These are phyloP conservation scores for Rhombomys opimus DNA, from an alignment of 2,113 vertebrate species.

Conservation along the genomic window DNA sequence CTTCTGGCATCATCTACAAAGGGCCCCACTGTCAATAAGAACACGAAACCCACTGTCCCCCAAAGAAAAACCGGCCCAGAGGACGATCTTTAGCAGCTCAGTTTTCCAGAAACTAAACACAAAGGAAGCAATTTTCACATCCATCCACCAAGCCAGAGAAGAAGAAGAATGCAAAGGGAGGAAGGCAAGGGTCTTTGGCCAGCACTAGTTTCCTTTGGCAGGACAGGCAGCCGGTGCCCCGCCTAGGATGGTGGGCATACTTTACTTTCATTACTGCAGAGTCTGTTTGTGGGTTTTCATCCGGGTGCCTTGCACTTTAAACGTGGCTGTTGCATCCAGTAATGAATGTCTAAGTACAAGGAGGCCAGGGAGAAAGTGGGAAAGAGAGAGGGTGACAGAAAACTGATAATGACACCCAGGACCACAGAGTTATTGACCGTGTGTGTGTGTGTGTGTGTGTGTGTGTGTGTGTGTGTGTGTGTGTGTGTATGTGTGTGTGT, in stretches of 20 bases:
- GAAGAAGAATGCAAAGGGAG: not conserved
- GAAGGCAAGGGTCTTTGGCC: not conserved
- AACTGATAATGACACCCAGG: not conserved
- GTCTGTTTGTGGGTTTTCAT: slow-evolving; percentile 31
- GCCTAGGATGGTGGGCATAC: not conserved
- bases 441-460: not conserved
- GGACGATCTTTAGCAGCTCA: not conserved
- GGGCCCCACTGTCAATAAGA: not conserved
- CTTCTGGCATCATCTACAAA: not conserved
- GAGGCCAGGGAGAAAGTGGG: slow-evolving; percentile 6
- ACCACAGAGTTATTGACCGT: not conserved
- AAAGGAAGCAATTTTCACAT: not conserved
- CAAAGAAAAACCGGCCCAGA: not conserved
- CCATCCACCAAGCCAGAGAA: not conserved
- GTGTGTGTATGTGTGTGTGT: not conserved
- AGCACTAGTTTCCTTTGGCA: not conserved
- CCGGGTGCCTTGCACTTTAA: slow-evolving; percentile 25
- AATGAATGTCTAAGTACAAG: slow-evolving; percentile 59
- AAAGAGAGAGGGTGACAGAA: not conserved
- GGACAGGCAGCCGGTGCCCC: not conserved
- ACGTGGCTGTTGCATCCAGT: not conserved
- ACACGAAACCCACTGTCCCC: not conserved
- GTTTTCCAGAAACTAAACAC: not conserved
- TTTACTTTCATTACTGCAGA: slow-evolving; percentile 26
- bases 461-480: not conserved